Evolutionary conservation across 2,113 vertebrate genomes (phyloP).

Genomic region (Callopanchax toddi): DNA sequence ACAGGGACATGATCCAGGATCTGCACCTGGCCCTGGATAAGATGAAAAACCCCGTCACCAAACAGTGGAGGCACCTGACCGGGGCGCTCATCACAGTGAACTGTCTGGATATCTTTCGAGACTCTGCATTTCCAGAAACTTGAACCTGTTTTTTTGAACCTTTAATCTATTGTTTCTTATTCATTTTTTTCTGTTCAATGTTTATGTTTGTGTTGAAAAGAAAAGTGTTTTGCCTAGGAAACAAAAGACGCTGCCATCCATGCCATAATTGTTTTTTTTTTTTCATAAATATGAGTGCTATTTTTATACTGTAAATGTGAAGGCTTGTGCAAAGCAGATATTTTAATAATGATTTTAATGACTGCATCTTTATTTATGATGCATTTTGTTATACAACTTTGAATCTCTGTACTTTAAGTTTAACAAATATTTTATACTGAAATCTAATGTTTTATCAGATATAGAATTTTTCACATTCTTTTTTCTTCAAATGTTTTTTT

Average conservation of each 20-base stretch:
- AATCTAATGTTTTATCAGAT: too few species aligned
- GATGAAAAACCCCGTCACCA: constrained; percentile 95
- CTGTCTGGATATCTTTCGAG: constrained; percentile 87
- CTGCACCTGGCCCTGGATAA: constrained; percentile 91
- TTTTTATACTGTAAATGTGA: constrained; percentile 44
- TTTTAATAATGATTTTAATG: constrained; percentile 12
- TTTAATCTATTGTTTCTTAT: too few species aligned
- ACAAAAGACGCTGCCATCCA: constrained; percentile 11
- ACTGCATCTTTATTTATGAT: too few species aligned
- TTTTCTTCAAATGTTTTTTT: too few species aligned
- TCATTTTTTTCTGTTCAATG: neutral
- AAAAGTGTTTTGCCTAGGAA: constrained; percentile 10
- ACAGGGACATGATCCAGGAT: constrained; percentile 92
- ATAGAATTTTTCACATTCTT: too few species aligned
- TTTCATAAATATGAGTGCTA: constrained; percentile 22
- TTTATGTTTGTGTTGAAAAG: constrained; percentile 4
- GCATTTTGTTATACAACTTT: too few species aligned
- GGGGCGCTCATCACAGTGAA: constrained; percentile 90
- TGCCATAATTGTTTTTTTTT: constrained; percentile 25
- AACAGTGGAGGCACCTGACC: constrained; percentile 92
- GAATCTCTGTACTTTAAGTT: too few species aligned
- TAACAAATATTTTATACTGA: too few species aligned
- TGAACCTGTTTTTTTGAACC: constrained; percentile 16
- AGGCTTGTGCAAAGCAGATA: constrained; percentile 18
- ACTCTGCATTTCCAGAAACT: constrained; percentile 80